Evolutionary conservation across 2,797 vertebrate species (phyloP), one percentile per base, ranked within the genome.

Genomic region (Manis javanica): DNA sequence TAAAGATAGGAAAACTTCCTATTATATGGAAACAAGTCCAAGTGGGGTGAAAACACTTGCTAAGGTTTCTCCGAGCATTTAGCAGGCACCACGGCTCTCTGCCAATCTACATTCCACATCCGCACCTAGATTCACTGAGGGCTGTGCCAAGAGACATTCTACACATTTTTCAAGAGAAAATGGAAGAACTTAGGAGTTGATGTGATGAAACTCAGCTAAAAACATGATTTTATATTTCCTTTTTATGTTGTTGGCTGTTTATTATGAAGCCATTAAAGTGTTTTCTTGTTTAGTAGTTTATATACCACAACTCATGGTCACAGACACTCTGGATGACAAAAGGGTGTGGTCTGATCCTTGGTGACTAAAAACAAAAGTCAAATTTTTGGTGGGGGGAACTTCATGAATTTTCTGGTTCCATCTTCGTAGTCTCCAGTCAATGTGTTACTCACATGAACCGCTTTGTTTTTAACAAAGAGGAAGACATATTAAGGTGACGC

Each of bases 201-300:
- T 69, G 51, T 75, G 77, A 89, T 68, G 64, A 87, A 75, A 90
- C 26, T 88, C 24, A 77, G 72, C 85, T 93, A 83, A 90, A 97
- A 93, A 92, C 34, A n/a, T 53, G 90, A 95, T 77, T 95, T 93
- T 88, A 59, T 91, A 49, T 86, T 96, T 91, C 61, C 82, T 94
- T 89, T 94, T 42, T 3, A 87, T 97, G 64, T 78, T 21, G 1
- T 53, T 96, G 63, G 34, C 90, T 93, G 34, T 92, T 85, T 75
- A 93, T 91, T 92, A 95, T 6, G 34, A 93, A 93, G 90, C n/a
- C 24, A 87, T 75, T 85, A 74, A 85, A 94, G 68, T 39, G 63
- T 79, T 61, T 92, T 95, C 72, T 89, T 96, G 72, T 83, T 90
- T 91, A 88, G 90, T 34, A 93, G 69, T 94, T 92, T 90, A 94